A percentile compares a stretch with the other conserved stretches of the same genome.
These are phyloP conservation scores for Gallinago stenura DNA, from an alignment of 2,797 vertebrate genomes.

Conservation along the genomic window DNA sequence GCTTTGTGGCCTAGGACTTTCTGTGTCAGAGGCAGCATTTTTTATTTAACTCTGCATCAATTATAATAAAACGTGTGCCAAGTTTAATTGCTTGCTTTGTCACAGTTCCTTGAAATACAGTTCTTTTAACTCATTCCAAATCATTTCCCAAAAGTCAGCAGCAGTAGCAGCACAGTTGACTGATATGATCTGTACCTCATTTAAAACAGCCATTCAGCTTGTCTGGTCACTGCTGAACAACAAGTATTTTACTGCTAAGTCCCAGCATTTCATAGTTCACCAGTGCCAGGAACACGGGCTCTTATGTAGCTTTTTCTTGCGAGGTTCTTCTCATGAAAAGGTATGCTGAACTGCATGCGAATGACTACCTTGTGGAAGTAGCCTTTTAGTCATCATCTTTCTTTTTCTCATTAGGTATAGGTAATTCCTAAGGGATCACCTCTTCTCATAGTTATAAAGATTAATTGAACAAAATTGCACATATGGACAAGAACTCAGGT, in stretches of 20 bases:
- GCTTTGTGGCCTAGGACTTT: neutral
- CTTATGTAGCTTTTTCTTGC: constrained; percentile 1
- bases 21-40: neutral
- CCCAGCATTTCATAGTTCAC: neutral
- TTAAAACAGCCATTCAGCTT: constrained; percentile 18
- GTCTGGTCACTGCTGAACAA: neutral
- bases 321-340: neutral
- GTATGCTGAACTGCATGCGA: neutral
- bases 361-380: neutral
- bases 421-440: neutral
- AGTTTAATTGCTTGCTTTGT: constrained; percentile 27
- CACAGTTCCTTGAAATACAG: neutral
- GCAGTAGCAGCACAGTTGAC: neutral
- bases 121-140: neutral
- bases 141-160: neutral
- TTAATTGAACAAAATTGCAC: neutral
- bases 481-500: constrained; percentile 3
- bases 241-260: constrained; percentile 36
- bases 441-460: neutral
- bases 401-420: neutral
- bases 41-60: neutral
- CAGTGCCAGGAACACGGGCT: neutral
- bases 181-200: neutral
- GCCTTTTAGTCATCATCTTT: neutral
- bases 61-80: neutral